These are phyloP conservation scores for Seriola rivoliana DNA, from an alignment of 2,113 vertebrate genomes.

Conservation along the genomic window DNA sequence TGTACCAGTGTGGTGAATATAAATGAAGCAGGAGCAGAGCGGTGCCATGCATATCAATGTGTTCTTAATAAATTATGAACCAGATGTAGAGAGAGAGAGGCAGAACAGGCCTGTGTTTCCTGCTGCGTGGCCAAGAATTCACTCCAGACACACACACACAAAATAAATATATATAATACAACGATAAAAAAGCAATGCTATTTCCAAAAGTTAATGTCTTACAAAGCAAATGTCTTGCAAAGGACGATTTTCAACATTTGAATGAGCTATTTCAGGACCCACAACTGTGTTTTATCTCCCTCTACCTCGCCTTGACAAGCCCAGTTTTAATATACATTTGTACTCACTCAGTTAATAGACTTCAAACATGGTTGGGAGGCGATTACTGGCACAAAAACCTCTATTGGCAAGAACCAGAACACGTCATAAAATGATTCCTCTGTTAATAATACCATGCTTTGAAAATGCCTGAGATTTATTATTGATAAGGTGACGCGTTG, in stretches of 20 bases:
- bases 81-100: constrained; percentile 62
- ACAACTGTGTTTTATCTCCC: background rate
- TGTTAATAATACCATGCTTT: background rate
- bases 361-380: background rate
- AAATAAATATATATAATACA: too few relatives aligned
- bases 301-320: background rate
- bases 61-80: constrained; percentile 70
- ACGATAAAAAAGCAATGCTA: background rate
- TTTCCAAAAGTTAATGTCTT: constrained; percentile 2
- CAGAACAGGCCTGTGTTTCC: constrained; percentile 20
- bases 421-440: constrained; percentile 2
- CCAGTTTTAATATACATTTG: constrained; percentile 3
- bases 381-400: constrained; percentile 1
- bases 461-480: background rate
- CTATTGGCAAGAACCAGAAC: background rate
- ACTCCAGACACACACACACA: constrained; percentile 2
- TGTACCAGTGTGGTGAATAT: constrained; percentile 46
- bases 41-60: constrained; percentile 66
- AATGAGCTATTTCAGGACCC: background rate
- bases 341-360: background rate
- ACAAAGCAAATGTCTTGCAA: background rate
- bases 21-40: constrained; percentile 52
- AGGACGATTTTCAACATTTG: constrained; percentile 2
- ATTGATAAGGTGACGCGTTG: background rate
- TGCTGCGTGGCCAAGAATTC: constrained; percentile 24